Percentiles rank a stretch among this genome's conserved stretches.
Conservation (phyloP, 2,888 invertebrate species). For the Exocentrus adspersus region DNA sequence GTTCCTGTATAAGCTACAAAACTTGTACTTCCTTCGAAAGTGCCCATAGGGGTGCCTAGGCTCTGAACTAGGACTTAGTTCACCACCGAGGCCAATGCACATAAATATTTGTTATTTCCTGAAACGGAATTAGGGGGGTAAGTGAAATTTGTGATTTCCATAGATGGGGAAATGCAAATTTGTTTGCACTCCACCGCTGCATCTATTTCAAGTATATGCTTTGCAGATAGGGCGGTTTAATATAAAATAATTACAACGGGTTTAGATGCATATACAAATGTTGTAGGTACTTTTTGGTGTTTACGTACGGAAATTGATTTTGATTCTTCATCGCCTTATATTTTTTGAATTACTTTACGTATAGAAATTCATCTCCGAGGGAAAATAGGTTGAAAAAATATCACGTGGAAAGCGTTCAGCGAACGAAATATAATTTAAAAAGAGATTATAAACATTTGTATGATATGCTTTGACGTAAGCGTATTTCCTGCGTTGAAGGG, state of each 20-base stretch:
- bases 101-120: conserved; percentile 3
- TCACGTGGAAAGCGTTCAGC: not conserved
- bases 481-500: not conserved
- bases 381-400: not conserved
- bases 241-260: no score
- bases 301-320: no score
- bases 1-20: not conserved
- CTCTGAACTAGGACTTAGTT: not conserved
- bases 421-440: not conserved
- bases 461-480: not conserved
- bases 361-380: not conserved
- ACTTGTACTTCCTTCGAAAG: not conserved
- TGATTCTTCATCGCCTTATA: no score
- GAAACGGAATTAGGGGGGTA: not conserved
- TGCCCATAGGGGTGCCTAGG: not conserved
- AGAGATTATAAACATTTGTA: not conserved
- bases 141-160: not conserved
- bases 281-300: no score
- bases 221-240: not conserved
- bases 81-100: not conserved
- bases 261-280: no score
- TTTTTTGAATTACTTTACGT: no score
- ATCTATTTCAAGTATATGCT: not conserved
- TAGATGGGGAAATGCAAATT: not conserved
- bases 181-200: not conserved